These are phyloP conservation scores for Zoroaster sp. DNA, from an alignment of 53 echinoderm and acorn worm genomes.

Conservation along the genomic window DNA sequence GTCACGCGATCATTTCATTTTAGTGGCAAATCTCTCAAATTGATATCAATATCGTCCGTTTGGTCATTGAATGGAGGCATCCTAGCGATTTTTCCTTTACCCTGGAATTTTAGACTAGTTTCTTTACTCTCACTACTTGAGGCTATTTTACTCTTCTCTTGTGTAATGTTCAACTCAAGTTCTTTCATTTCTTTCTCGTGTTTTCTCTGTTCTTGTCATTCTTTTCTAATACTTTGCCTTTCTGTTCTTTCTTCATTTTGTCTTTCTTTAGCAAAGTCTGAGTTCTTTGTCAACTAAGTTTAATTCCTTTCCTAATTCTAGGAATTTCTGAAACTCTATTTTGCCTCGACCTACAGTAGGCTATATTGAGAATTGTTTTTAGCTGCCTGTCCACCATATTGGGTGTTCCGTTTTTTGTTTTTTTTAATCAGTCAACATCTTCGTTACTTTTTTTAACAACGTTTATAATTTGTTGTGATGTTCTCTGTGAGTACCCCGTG, in stretches of 20 bases:
- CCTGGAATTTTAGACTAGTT: background rate
- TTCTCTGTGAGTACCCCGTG: no score
- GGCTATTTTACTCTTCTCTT: no score
- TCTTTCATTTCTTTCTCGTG: background rate
- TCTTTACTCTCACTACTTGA: no score
- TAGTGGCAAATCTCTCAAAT: slow-evolving; percentile 26
- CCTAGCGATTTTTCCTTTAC: background rate
- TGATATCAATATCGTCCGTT: slow-evolving; percentile 27
- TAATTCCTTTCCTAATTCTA: background rate
- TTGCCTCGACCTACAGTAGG: no score
- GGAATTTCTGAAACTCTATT: slow-evolving; percentile 17
- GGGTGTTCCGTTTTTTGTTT: no score
- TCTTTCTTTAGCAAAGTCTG: background rate
- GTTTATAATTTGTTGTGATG: no score
- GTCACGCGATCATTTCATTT: background rate
- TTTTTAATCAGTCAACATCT: no score
- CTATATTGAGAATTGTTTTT: no score
- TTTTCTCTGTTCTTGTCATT: background rate
- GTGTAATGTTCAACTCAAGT: no score
- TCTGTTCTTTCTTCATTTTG: slow-evolving; percentile 1
- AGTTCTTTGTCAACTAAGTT: background rate
- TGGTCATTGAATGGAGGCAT: slow-evolving; percentile 32
- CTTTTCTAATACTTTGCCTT: no score
- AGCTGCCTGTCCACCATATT: no score
- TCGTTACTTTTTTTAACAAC: no score